Base-by-base conservation (phyloP, 2,797 vertebrate species). In the Lacerta agilis region DNA sequence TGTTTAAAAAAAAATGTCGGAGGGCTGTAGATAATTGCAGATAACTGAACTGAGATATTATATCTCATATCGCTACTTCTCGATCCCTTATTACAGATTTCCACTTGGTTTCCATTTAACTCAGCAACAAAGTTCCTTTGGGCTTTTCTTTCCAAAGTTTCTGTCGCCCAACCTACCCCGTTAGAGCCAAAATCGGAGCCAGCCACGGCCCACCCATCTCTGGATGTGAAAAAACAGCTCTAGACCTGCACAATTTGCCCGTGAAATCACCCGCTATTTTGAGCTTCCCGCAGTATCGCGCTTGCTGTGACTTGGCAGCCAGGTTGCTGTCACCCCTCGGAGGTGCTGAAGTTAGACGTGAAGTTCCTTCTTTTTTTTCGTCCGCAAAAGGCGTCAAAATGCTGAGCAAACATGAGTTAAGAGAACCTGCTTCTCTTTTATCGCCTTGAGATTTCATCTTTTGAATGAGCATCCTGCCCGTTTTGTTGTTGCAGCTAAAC, bases 401-500 rank as follows among this genome's bases (percentile, higher is more conserved):
- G 23, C 20, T 64, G 69, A 15, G 3, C 17, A 36, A 20, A n/a
- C 36, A 8, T n/a, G 11, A 3, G 1, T 10, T 17, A 18, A 20
- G 67, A 81, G 90, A 87, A 86, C 29, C 79, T 76, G 86, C 8
- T n/a, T n/a, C 67, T n/a, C 67, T 89, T 80, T 89, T 83, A 89
- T 85, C 25, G 20, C 36, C 61, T 17, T 13, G 20, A 8, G 1
- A 1, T 23, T 2, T 10, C 43, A 9, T 36, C 55, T 8, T 67
- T 17, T 15, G 4, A 1, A 41, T 6, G 7, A 20, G 38, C 11
- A 38, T 27, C 23, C 33, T 66, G 61, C 36, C 25, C 4, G n/a
- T 61, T 61, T 58, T 20, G 18, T 18, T 58, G 49, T 58, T 79
- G 29, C n/a, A n/a, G n/a, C 77, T 33, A 58, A 67, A 69, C 15